Base-by-base conservation (phyloP, 2,113 vertebrate species). In the Microcebus lehilahytsara region DNA sequence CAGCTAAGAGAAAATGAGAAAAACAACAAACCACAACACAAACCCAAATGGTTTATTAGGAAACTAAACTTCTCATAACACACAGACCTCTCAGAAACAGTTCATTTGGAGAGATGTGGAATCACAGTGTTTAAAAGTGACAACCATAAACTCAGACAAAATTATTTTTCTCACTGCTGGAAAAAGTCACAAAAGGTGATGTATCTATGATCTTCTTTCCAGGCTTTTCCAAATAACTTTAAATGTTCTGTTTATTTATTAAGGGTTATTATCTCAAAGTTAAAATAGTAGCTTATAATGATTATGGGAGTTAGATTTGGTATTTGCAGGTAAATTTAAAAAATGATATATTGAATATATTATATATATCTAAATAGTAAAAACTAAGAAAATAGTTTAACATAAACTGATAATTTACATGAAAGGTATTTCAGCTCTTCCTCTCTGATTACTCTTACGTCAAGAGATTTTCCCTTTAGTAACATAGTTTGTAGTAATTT, bases 401-500 rank as follows among this genome's bases (percentile, higher is more conserved):
- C 1, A 78, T 81, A 51, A 91, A 89, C 32, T 92, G 40, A 9
- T 53, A 79, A 90, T 81, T 89, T 40, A 62, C 25, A 56, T 13
- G 67, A 56, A 72, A 13, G 6, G 11, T 20, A 83, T 66, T 85
- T 89, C 7, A 79, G 20, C 11, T 51, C 60, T 89, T 96, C 23
- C 34, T 85, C 66, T 87, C 91, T 91, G 27, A 93, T 69, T 88
- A n/a, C 64, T 97, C 98, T 98, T 98, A 99, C 99, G 3, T 62
- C 60, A 62, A 62, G 25, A 62, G 10, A 27, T 99, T 99, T 97
- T 99, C 96, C 99, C 99, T 53, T 53, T 17, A 53, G 16, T 53
- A 53, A 53, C 53, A 53, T 53, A 53, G 53, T 53, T 53, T 17
- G 16, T 17, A 53, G 99, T 99, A 97, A 99, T 99, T 98, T 99